Conservation (phyloP, 2,113 vertebrate species). For the Clarias batrachus region DNA sequence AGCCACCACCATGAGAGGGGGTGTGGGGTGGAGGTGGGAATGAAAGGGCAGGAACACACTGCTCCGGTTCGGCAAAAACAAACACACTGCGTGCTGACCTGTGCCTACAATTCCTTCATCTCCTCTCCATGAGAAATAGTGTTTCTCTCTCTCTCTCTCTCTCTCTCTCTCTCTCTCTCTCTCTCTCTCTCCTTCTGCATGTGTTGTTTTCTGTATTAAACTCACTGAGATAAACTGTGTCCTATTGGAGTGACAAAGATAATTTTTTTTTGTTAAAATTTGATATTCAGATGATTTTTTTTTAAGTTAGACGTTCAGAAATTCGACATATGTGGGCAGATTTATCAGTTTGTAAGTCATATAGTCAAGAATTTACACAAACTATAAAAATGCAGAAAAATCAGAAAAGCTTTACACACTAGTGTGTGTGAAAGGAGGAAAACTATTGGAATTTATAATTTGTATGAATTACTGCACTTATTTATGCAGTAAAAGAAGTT, state of each 20-base stretch:
- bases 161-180: not conserved
- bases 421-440: not conserved
- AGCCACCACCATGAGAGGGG: slow-evolving; percentile 40
- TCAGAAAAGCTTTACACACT: too few relatives aligned
- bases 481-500: too few relatives aligned
- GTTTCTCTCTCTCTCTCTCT: not conserved
- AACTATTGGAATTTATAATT: not conserved
- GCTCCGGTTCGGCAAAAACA: not conserved
- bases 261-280: not conserved
- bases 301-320: not conserved
- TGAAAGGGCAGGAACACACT: slow-evolving; percentile 36
- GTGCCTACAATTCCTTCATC: not conserved
- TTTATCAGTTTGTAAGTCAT: not conserved
- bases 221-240: not conserved
- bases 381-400: not conserved
- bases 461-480: too few relatives aligned
- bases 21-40: slow-evolving; percentile 49
- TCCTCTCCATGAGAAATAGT: not conserved
- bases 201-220: not conserved
- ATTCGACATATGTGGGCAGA: not conserved
- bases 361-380: not conserved
- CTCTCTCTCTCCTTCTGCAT: not conserved
- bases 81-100: not conserved
- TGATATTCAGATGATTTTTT: too few relatives aligned
- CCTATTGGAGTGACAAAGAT: not conserved